Base-by-base conservation (phyloP, 2,888 invertebrate species). In the Hoplodrina ambigua region DNA sequence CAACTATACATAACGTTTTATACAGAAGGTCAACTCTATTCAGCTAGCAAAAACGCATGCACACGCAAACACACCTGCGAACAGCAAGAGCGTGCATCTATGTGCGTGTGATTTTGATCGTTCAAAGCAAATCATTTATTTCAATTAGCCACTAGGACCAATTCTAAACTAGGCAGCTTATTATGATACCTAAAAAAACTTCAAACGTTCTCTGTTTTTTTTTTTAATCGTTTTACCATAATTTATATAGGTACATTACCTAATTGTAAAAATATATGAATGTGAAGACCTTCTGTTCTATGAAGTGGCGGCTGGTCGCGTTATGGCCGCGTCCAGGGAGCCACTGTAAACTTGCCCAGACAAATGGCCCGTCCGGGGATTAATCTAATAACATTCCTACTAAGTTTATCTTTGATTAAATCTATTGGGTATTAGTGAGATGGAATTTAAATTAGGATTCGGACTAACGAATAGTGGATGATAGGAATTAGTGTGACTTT, bases 321-420 rank as follows among this genome's bases (percentile, higher is more conserved):
- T 46, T 69, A 75, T 44, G 19, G 15, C 33, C 49, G 33, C 64
- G 72, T 50, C 61, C 33, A 25, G 78, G 78, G 71, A 81, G 19
- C 33, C 30, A 52, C 64, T 52, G 46, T 61, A 63, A 83, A 76
- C 53, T 71, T 63, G 57, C 30, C 54, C 60, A 52, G 70, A 76
- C 69, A 83, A 83, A 81, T 62, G 71, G 69, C 64, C 46, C 50
- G 19, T 37, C 54, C 25, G 59, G 54, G 69, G 65, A 72, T 73
- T 75, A 77, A 75, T 77, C 75, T 78, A 82, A 75, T 82, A 75
- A 73, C 71, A 84, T 82, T 81, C 71, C 69, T 58, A 53, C 54
- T 67, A 54, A 63, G 50, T 72, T 82, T 67, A 84, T 75, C 72
- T 84, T 71, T 78, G 75, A 82, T 84, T 75, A 64, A 68, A 78